Conservation (phyloP, 2,113 vertebrate species). For the Rousettus leschenaultii region DNA sequence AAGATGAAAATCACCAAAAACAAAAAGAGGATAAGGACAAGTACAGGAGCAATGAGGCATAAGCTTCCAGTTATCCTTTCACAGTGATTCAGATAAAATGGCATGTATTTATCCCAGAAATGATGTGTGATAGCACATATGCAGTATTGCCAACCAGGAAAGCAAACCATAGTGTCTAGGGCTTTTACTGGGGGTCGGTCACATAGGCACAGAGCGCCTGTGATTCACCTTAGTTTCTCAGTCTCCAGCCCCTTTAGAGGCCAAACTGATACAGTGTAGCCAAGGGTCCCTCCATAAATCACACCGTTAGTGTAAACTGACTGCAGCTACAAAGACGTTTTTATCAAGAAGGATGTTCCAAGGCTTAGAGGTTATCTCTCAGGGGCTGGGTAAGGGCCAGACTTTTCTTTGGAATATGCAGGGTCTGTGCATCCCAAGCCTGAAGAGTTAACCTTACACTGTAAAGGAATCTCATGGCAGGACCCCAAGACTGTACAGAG, state of each 20-base stretch:
- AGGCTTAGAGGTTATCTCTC: background rate
- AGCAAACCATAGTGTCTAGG: background rate
- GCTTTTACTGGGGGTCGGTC: background rate
- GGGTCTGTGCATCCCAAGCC: background rate
- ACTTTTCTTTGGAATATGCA: background rate
- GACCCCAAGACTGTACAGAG: background rate
- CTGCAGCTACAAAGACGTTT: background rate
- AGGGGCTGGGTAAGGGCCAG: background rate
- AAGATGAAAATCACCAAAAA: background rate
- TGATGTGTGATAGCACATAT: background rate
- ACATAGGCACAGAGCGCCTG: too few species aligned
- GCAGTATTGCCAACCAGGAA: background rate
- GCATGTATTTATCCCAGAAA: background rate
- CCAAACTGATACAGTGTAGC: background rate
- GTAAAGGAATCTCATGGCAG: background rate
- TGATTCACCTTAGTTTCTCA: background rate
- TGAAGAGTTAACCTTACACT: background rate
- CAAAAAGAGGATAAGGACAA: background rate
- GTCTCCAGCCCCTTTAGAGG: background rate
- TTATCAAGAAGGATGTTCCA: background rate
- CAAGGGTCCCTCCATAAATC: background rate
- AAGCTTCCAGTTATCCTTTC: too few species aligned
- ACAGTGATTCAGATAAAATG: background rate
- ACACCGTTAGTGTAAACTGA: background rate
- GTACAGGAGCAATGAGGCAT: background rate